A percentile compares a stretch with the other conserved stretches of the same genome.
phyloP scores from a whole-genome alignment of 2,113 vertebrate genomes.

The Chamaea fasciata region DNA sequence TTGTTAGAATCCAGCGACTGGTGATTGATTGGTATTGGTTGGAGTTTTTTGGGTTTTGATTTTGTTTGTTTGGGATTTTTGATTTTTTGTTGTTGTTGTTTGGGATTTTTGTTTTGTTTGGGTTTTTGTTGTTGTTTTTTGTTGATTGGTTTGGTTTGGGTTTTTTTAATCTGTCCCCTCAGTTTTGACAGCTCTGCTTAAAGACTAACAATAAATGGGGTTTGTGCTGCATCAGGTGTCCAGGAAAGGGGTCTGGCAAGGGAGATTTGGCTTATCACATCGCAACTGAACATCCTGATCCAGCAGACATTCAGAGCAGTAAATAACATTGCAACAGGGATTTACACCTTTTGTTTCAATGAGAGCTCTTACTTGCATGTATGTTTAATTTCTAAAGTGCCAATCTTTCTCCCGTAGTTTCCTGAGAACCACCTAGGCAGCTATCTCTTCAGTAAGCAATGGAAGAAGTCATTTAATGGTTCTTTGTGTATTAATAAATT shows the following conservation, averaged over 20 bases:
- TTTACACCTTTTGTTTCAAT: not conserved
- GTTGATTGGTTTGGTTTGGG: not conserved
- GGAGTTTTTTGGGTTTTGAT: not conserved
- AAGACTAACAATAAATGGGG: not conserved
- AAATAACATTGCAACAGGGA: not conserved
- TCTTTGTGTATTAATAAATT: not conserved
- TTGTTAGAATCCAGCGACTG: not conserved
- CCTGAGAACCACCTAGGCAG: not conserved
- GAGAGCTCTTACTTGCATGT: accelerated
- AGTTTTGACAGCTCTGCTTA: constrained; percentile 8
- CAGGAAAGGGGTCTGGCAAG: not conserved
- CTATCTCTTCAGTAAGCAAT: not conserved
- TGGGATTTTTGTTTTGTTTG: not conserved
- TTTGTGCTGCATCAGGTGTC: not conserved
- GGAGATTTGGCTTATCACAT: not conserved
- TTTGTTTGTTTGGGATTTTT: not conserved
- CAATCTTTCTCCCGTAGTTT: not conserved
- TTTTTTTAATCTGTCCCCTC: not conserved
- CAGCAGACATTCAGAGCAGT: not conserved
- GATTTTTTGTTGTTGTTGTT: not conserved
- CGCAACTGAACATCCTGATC: not conserved
- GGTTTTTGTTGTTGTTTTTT: not conserved
- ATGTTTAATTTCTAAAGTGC: not conserved
- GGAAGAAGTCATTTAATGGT: not conserved
- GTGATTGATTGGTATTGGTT: not conserved